A percentile compares a stretch with the other conserved stretches of the same genome.
Conservation (phyloP, 2,888 invertebrate species). For the Coleophora deauratella region DNA sequence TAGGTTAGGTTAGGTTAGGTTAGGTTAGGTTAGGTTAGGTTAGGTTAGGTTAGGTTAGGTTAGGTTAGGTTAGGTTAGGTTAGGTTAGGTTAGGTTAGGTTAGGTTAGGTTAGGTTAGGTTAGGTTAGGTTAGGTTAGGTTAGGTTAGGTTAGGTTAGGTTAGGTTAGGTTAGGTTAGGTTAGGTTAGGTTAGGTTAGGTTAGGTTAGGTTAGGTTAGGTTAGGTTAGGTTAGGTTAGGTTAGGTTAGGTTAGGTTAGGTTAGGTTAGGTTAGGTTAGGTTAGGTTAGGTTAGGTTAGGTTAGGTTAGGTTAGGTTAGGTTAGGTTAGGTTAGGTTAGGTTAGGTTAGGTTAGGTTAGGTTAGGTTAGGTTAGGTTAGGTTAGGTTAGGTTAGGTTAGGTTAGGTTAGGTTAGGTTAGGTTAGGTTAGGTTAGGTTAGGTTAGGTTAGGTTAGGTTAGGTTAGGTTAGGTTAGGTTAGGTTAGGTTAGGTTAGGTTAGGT, state of each 20-base stretch:
- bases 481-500: constrained; percentile 7
- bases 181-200: constrained; percentile 7
- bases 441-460: constrained; percentile 7
- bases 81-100: constrained; percentile 7
- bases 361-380: constrained; percentile 7
- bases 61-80: constrained; percentile 7
- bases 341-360: constrained; percentile 7
- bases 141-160: constrained; percentile 7
- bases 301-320: constrained; percentile 7
- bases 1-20: constrained; percentile 8
- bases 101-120: constrained; percentile 7
- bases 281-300: constrained; percentile 7
- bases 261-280: constrained; percentile 7
- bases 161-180: constrained; percentile 7
- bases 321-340: constrained; percentile 7
- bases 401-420: constrained; percentile 7
- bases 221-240: constrained; percentile 7
- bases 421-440: constrained; percentile 7
- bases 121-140: constrained; percentile 7
- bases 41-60: constrained; percentile 8
- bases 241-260: constrained; percentile 7
- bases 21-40: constrained; percentile 8
- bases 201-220: constrained; percentile 7
- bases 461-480: constrained; percentile 7
- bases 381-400: constrained; percentile 7